These are phyloP conservation scores for Rhinolophus sinicus DNA, from an alignment of 2,113 vertebrate species.

Conservation along the genomic window DNA sequence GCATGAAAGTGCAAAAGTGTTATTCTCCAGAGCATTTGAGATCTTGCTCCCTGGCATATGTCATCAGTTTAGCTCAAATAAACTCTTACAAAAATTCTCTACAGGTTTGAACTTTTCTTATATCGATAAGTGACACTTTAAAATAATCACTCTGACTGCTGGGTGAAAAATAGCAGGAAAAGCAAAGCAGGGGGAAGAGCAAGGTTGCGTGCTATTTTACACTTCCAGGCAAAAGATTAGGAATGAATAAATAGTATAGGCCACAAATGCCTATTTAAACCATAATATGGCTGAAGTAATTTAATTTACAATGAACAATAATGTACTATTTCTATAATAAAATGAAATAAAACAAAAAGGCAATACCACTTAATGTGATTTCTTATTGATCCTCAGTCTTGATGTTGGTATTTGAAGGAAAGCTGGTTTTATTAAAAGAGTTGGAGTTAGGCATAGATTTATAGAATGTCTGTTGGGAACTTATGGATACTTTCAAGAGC, in stretches of 20 bases:
- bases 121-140: neutral
- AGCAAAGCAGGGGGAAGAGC: neutral
- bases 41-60: neutral
- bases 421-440: conserved; percentile 6
- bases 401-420: neutral
- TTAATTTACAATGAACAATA: neutral
- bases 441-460: neutral
- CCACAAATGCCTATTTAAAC: neutral
- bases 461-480: neutral
- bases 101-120: neutral
- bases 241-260: neutral
- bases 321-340: neutral
- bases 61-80: neutral
- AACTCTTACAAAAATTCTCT: neutral
- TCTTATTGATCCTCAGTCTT: neutral
- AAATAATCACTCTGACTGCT: neutral
- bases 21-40: neutral
- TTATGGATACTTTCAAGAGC: neutral
- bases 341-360: conserved; percentile 2
- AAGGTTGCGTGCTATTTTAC: neutral
- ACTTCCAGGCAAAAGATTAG: neutral
- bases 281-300: neutral
- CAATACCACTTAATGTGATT: neutral
- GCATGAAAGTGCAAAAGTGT: neutral
- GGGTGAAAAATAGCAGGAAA: neutral